A percentile compares a stretch with the other conserved stretches of the same genome.
Evolutionary conservation across 2,113 vertebrate species (phyloP).

Genomic region (Cephalopterus ornatus): DNA sequence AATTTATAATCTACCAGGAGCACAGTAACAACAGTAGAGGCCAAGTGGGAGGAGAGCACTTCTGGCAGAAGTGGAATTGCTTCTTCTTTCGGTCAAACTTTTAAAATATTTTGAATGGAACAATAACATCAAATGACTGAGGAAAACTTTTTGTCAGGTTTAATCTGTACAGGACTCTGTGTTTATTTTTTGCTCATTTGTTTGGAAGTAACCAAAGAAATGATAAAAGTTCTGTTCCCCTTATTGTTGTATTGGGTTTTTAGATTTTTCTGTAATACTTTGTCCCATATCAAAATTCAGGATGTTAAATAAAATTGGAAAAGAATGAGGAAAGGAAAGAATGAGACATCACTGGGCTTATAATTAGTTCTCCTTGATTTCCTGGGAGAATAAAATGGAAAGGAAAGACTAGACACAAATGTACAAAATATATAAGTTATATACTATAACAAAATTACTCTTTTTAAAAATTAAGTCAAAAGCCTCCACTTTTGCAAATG

Average conservation of each 20-base stretch:
- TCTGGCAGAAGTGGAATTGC: not conserved
- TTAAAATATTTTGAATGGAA: not conserved
- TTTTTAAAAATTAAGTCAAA: not conserved
- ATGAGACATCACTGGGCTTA: not conserved
- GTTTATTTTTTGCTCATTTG: not conserved
- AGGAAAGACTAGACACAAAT: not conserved
- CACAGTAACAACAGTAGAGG: not conserved
- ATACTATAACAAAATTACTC: not conserved
- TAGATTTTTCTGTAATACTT: not conserved
- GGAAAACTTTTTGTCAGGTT: not conserved
- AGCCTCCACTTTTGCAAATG: not conserved
- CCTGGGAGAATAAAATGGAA: not conserved
- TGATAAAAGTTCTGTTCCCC: not conserved
- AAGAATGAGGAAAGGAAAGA: not conserved
- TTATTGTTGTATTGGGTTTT: not conserved
- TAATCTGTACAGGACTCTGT: not conserved
- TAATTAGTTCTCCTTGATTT: not conserved
- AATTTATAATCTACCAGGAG: conserved; percentile 29
- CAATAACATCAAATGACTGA: not conserved
- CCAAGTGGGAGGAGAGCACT: conserved; percentile 1
- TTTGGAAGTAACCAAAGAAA: not conserved
- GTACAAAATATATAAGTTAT: not conserved
- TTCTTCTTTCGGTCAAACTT: not conserved
- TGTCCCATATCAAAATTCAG: not conserved
- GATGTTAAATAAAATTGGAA: not conserved